A percentile compares a stretch with the other conserved stretches of the same genome.
Conservation (phyloP, 2,888 invertebrate species). For the Harmothoe impar region DNA sequence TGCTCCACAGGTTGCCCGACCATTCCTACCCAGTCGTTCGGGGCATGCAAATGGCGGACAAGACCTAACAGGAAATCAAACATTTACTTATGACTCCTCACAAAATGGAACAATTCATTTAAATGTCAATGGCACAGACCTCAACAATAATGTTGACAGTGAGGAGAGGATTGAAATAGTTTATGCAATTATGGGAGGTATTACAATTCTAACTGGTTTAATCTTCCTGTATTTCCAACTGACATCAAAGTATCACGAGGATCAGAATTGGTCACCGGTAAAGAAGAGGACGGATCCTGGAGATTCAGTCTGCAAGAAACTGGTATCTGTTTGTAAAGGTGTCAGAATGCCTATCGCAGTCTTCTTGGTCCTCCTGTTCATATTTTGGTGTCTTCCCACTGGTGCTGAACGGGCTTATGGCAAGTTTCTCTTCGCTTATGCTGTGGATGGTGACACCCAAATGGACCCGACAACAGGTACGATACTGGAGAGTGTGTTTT, state of each 20-base stretch:
- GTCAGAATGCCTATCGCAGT: background rate
- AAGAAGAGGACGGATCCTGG: background rate
- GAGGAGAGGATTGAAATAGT: slow-evolving; percentile 41
- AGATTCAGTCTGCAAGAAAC: background rate
- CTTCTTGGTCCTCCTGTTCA: slow-evolving; percentile 4
- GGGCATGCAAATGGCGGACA: background rate
- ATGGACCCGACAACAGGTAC: slow-evolving; percentile 16
- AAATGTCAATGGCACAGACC: background rate
- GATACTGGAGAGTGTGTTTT: slow-evolving; percentile 38
- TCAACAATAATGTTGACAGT: background rate
- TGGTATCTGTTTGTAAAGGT: background rate
- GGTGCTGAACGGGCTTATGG: slow-evolving; percentile 62
- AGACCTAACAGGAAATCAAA: background rate
- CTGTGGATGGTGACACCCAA: slow-evolving; percentile 46
- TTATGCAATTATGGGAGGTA: slow-evolving; percentile 37
- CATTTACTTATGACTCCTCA: background rate
- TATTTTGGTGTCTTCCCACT: slow-evolving; percentile 36
- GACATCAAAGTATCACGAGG: background rate
- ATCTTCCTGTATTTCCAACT: slow-evolving; percentile 40
- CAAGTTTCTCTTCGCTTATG: slow-evolving; percentile 63
- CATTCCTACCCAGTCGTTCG: slow-evolving; percentile 53
- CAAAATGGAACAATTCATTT: background rate
- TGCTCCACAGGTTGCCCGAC: slow-evolving; percentile 65
- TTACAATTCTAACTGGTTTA: background rate
- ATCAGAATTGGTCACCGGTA: background rate